Conservation (phyloP, 2,113 vertebrate species). For the Hoplias malabaricus region DNA sequence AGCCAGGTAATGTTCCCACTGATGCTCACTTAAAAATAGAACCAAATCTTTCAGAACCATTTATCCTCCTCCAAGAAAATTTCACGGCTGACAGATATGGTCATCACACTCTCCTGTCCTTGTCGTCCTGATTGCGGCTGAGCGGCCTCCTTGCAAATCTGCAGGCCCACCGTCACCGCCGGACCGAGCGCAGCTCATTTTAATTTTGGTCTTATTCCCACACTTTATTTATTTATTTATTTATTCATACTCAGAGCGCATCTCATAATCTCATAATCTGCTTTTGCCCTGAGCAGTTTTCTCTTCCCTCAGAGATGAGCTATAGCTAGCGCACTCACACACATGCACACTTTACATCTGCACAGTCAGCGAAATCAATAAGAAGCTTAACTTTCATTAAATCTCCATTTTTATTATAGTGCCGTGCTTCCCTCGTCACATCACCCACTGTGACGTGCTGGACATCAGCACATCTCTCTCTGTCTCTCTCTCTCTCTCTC, state of each 20-base stretch:
- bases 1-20: conserved; percentile 4
- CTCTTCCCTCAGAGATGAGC: conserved; percentile 49
- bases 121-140: conserved; percentile 17
- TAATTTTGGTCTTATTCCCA: conserved; percentile 22
- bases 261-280: conserved; percentile 73
- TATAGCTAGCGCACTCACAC: neutral
- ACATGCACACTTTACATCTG: conserved; percentile 6
- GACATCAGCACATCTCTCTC: neutral
- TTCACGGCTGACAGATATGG: conserved; percentile 3
- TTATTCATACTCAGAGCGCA: conserved; percentile 49
- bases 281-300: conserved; percentile 61
- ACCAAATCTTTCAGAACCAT: neutral
- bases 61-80: conserved; percentile 19
- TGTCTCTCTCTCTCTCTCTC: neutral
- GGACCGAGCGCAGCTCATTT: conserved; percentile 44
- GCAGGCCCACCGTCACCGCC: neutral
- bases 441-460: neutral
- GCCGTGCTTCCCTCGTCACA: conserved; percentile 5
- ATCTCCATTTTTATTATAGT: conserved; percentile 60
- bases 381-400: conserved; percentile 65
- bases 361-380: conserved; percentile 62
- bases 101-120: conserved; percentile 15
- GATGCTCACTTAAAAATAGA: neutral
- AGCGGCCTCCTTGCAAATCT: neutral
- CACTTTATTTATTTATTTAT: conserved; percentile 52